Conservation (phyloP, 2,888 invertebrate species). For the Latheticus oryzae region DNA sequence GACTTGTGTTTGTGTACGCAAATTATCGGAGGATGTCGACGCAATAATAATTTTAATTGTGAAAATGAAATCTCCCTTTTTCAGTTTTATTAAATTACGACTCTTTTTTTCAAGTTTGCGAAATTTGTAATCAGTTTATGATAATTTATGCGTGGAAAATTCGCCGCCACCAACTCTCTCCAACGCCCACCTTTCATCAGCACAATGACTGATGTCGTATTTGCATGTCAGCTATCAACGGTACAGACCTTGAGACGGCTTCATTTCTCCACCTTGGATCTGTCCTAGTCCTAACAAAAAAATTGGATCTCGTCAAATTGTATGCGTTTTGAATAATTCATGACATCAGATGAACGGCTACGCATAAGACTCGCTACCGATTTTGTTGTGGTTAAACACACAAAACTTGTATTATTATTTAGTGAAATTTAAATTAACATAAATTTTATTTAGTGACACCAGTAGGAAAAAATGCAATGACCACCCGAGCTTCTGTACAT, state of each 20-base stretch:
- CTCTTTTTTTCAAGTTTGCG: not conserved
- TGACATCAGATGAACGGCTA: slow-evolving; percentile 45
- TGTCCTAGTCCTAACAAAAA: slow-evolving; percentile 43
- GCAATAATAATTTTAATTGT: not conserved
- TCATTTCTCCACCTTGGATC: slow-evolving; percentile 45
- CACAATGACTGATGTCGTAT: slow-evolving; percentile 50
- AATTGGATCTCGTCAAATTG: slow-evolving; percentile 50
- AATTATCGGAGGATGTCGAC: slow-evolving; percentile 32
- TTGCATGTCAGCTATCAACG: slow-evolving; percentile 49
- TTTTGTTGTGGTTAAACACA: slow-evolving; percentile 34
- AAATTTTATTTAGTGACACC: too few species aligned
- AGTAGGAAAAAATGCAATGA: too few species aligned
- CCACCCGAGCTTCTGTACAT: too few species aligned
- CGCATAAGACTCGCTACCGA: slow-evolving; percentile 45
- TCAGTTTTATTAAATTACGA: not conserved
- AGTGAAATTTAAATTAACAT: slow-evolving; percentile 9
- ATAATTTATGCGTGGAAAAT: too few species aligned
- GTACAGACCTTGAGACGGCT: slow-evolving; percentile 48
- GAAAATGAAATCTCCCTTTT: not conserved
- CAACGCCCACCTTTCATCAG: slow-evolving; percentile 51
- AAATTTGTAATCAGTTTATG: too few species aligned
- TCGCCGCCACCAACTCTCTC: too few species aligned
- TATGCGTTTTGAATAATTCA: slow-evolving; percentile 53
- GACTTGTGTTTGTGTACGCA: slow-evolving; percentile 37
- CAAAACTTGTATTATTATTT: slow-evolving; percentile 35